Base-by-base conservation (phyloP, 2,888 invertebrate species). In the Archips crataeganus region DNA sequence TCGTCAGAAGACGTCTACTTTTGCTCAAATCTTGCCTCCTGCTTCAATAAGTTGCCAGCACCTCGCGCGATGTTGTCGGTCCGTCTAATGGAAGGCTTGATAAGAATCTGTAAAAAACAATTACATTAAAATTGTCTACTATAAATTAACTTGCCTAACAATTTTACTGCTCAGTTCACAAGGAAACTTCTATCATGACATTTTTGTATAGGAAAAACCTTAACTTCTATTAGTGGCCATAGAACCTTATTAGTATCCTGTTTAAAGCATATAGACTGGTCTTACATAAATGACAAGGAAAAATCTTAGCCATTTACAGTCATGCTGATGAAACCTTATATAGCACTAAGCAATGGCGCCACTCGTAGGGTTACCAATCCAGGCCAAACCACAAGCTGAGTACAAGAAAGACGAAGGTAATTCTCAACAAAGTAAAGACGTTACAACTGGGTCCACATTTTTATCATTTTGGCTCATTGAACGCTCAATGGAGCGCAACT, bases 341-440 rank as follows among this genome's bases (percentile, higher is more conserved):
- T 39, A 13, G 45, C 63, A 57, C 69, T 63, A 59, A 39, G 63
- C 59, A 68, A 73, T 42, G 64, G 73, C 73, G 73, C 68, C 73
- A 49, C 49, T 63, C 32, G 32, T 65, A 51, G 51, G 9, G 32
- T 15, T 23, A 62, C 10, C 36, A 54, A 73, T 63, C 32, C 68
- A 69, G 73, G 73, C 68, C 73, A 69, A 73, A 69, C 73, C 73
- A 68, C 73, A 69, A 62, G 51, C 54, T 23, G 9, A 54, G 54
- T 54, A 54, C 23, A 54, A 54, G 54, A 54, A 54, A 9, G 15
- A 9, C 54, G 23, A 54, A 54, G 54, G 15, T 23, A 54, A 54
- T 54, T 9, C 23, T 23, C 23, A 54, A 23, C 15, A 9, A 23
- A 15, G 13, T 49, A 6, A 49, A 13, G 49, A n/a, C 47, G 13